Evolutionary conservation across 2,888 invertebrate genomes (phyloP).

Genomic region (Synergus japonicus): DNA sequence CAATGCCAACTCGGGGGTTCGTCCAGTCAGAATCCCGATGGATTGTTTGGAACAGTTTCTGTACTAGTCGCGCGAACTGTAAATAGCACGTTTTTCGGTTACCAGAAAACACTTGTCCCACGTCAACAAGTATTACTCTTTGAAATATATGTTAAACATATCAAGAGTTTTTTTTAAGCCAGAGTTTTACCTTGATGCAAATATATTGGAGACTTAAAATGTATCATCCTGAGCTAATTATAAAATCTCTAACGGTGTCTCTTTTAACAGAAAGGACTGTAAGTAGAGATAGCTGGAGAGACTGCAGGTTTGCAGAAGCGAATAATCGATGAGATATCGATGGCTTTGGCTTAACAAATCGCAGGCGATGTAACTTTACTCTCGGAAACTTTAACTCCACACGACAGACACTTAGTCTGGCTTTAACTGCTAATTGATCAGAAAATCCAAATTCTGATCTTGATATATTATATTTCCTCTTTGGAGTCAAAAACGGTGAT

Average conservation of each 20-base stretch:
- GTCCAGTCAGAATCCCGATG: conserved; percentile 67
- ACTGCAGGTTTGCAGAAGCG: conserved; percentile 41
- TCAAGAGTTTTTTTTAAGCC: background rate
- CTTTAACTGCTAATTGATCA: conserved; percentile 74
- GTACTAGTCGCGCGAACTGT: conserved; percentile 39
- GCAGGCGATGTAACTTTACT: conserved; percentile 65
- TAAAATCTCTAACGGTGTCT: background rate
- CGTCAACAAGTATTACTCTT: background rate
- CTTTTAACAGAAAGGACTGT: background rate
- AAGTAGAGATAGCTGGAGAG: background rate
- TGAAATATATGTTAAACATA: background rate
- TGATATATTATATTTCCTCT: conserved; percentile 64
- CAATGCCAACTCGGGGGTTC: conserved; percentile 59
- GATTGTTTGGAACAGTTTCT: conserved; percentile 57
- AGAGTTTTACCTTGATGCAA: background rate
- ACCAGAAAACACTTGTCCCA: conserved; percentile 40
- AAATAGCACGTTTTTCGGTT: conserved; percentile 27
- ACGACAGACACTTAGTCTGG: conserved; percentile 73
- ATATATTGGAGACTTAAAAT: conserved; percentile 27
- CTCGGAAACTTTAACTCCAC: conserved; percentile 67
- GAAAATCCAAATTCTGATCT: conserved; percentile 70
- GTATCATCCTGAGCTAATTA: conserved; percentile 33
- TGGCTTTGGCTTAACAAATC: conserved; percentile 66
- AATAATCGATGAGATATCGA: conserved; percentile 63
- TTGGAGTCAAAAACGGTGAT: conserved; percentile 17